Evolutionary conservation across 2,797 vertebrate genomes (phyloP).

Genomic region (Urosaurus nigricauda): DNA sequence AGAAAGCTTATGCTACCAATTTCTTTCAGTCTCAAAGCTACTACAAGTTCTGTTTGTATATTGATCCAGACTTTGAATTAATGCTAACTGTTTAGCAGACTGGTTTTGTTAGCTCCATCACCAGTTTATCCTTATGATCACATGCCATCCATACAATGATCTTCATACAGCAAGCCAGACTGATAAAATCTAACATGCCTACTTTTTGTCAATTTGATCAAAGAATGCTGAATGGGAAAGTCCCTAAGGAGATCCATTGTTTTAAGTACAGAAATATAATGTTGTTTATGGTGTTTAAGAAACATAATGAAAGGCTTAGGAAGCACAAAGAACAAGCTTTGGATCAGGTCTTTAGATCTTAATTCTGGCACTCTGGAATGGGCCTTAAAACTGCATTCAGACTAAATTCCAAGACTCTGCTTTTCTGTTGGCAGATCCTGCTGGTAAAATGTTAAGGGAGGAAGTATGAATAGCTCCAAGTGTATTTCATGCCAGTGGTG

Average conservation of each 20-base stretch:
- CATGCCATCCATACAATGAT: slow-evolving; percentile 37
- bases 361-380: slow-evolving; percentile 33
- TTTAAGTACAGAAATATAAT: slow-evolving; percentile 48
- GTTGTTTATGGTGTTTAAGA: slow-evolving; percentile 48
- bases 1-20: no score
- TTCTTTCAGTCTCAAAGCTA: no score
- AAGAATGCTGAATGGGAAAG: slow-evolving; percentile 38
- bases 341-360: background rate
- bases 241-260: slow-evolving; percentile 52
- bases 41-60: no score
- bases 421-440: slow-evolving; percentile 27
- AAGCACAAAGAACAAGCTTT: background rate
- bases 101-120: slow-evolving; percentile 44
- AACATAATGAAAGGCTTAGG: slow-evolving; percentile 6
- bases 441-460: slow-evolving; percentile 9
- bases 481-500: slow-evolving; percentile 8
- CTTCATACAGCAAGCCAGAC: slow-evolving; percentile 53
- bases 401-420: slow-evolving; percentile 14
- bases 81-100: slow-evolving; percentile 41
- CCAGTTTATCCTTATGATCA: slow-evolving; percentile 23
- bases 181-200: slow-evolving; percentile 62
- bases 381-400: slow-evolving; percentile 31
- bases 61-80: no score
- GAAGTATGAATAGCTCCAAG: slow-evolving; percentile 19
- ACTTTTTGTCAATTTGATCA: slow-evolving; percentile 58